These are phyloP conservation scores for Scaptomyza graminum DNA, from an alignment of 1,140 invertebrate genomes.

Conservation along the genomic window DNA sequence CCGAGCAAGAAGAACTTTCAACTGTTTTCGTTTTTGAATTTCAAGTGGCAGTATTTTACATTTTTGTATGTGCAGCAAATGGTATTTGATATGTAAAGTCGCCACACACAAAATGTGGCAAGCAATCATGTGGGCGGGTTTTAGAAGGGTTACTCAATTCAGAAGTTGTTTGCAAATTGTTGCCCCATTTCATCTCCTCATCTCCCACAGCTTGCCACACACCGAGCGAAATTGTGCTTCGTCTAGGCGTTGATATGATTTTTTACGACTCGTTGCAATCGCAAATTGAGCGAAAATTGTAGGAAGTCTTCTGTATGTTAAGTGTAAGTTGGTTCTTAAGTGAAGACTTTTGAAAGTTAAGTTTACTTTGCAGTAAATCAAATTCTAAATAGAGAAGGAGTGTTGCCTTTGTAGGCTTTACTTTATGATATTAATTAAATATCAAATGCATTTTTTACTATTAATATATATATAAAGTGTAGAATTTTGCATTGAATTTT, in stretches of 20 bases:
- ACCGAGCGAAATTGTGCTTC: slow-evolving; percentile 11
- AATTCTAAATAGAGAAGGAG: slow-evolving; percentile 8
- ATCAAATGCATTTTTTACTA: no score
- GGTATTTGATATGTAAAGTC: slow-evolving; percentile 30
- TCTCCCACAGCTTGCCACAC: background rate
- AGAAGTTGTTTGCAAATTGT: slow-evolving; percentile 19
- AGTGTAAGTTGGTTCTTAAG: background rate
- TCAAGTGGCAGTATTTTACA: slow-evolving; percentile 31
- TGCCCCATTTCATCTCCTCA: no score
- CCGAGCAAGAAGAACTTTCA: background rate
- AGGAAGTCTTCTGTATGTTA: background rate
- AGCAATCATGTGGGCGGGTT: slow-evolving; percentile 23
- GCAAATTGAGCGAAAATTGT: slow-evolving; percentile 57
- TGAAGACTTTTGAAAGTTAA: slow-evolving; percentile 10
- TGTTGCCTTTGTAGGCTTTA: no score
- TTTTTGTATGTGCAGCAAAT: slow-evolving; percentile 8
- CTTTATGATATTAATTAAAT: no score
- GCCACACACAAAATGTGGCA: slow-evolving; percentile 19
- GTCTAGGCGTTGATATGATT: slow-evolving; percentile 62
- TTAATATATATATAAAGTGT: no score
- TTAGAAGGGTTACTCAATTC: background rate
- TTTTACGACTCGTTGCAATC: slow-evolving; percentile 59
- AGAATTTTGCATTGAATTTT: no score
- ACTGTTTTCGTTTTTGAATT: background rate
- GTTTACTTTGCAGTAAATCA: slow-evolving; percentile 14